phyloP scores from a whole-genome alignment of 2,113 vertebrate genomes.

The Spea multiplicata region DNA sequence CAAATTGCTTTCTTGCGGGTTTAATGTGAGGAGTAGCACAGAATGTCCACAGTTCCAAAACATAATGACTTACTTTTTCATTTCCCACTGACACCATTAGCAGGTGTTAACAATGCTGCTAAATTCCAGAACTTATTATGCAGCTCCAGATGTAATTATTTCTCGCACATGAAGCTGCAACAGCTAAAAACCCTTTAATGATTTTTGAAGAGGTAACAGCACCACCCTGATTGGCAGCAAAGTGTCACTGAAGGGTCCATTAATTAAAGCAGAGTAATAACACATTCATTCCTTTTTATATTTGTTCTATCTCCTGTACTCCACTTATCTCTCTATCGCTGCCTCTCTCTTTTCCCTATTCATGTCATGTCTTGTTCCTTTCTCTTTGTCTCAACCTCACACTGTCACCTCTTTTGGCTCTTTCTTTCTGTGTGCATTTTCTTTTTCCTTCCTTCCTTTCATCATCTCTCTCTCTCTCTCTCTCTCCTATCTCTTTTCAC shows the following conservation, averaged over 20 bases:
- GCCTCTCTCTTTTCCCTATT: no score
- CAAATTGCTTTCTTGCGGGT: constrained; percentile 2
- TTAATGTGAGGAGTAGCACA: constrained; percentile 6
- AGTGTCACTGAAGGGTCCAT: constrained; percentile 36
- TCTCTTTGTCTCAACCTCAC: neutral
- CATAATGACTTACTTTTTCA: constrained; percentile 47
- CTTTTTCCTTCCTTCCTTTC: neutral
- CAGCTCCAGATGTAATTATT: constrained; percentile 49
- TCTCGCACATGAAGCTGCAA: constrained; percentile 54
- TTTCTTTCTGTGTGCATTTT: neutral
- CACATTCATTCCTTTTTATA: constrained; percentile 34
- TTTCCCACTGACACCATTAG: constrained; percentile 48
- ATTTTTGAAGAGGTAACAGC: constrained; percentile 55
- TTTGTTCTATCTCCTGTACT: neutral
- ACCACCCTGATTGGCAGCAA: constrained; percentile 52
- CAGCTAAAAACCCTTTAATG: constrained; percentile 46
- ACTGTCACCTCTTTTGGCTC: neutral
- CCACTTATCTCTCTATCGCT: neutral
- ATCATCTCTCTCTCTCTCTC: constrained; percentile 26
- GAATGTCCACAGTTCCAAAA: constrained; percentile 3
- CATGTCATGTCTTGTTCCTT: neutral
- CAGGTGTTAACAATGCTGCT: constrained; percentile 56
- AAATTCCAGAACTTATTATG: constrained; percentile 54
- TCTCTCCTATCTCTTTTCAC: neutral
- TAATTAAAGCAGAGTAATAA: constrained; percentile 55